phyloP scores from a whole-genome alignment of 2,113 vertebrate genomes.

The Parotia lawesii region DNA sequence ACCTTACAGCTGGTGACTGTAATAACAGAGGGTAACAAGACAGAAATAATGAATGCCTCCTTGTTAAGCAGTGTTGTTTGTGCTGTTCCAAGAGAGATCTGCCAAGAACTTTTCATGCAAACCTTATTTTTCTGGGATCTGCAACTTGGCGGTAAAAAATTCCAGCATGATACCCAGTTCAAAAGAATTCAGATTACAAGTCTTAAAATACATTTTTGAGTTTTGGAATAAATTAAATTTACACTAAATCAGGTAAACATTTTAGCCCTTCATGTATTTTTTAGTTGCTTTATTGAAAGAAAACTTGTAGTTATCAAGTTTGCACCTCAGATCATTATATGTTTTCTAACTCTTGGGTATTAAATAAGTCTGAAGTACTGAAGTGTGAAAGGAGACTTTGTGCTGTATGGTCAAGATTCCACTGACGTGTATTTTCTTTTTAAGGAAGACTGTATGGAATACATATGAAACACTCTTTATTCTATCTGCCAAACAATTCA shows the following conservation, averaged over 20 bases:
- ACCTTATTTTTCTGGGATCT: slow-evolving; percentile 30
- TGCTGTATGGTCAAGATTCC: neutral
- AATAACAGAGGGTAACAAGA: neutral
- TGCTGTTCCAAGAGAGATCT: neutral
- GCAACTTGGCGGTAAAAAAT: slow-evolving; percentile 3
- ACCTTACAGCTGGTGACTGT: neutral
- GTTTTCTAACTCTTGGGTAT: neutral
- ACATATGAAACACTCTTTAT: neutral
- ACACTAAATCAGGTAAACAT: neutral
- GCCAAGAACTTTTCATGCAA: slow-evolving; percentile 54
- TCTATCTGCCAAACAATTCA: neutral
- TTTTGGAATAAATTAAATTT: neutral
- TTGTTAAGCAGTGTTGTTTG: slow-evolving; percentile 30
- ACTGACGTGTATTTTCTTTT: neutral
- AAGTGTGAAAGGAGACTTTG: neutral
- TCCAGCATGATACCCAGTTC: neutral
- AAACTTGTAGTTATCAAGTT: neutral
- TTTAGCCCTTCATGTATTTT: neutral
- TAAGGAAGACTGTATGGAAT: neutral
- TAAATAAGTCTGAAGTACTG: neutral
- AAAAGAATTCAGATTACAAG: neutral
- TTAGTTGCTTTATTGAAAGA: neutral
- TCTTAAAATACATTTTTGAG: neutral
- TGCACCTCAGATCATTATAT: neutral
- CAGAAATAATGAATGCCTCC: slow-evolving; percentile 41